Base-by-base conservation (phyloP, 2,113 vertebrate species). In the Pleuronectes platessa region DNA sequence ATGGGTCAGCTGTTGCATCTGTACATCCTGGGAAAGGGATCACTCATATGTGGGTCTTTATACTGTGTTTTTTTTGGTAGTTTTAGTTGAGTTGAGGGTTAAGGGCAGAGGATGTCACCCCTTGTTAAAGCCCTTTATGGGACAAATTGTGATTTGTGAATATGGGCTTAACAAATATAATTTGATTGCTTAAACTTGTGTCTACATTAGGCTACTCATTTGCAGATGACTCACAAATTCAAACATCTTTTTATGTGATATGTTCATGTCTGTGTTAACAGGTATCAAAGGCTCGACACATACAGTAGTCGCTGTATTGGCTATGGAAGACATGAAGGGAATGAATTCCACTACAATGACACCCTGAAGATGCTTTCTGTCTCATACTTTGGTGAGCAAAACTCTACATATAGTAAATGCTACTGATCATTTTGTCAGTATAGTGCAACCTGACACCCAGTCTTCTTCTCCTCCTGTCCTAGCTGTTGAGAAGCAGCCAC, bases 311-410 rank as follows among this genome's bases (percentile, higher is more conserved):
- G 4, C 17, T 94, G 91, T 10, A 37, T 90, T 17, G 90, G 83
- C 82, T 95, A 90, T n/a, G 93, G 95, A 14, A 79, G 80, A 67
- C 93, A 95, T 12, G 85, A 93, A 0, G 85, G 74, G 8, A 94
- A 93, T 53, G 13, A 89, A 49, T 94, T 93, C 68, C 74, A 81
- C 45, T 95, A 94, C 74, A 93, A 93, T 5, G 82, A 90, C 72
- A 87, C 77, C 27, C 79, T 82, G 27, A 88, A 87, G 82, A 89
- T 51, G 21, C 85, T 95, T 56, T 91, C 94, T 0, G 93, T 95
- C 31, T 91, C 87, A 0, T 95, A 94, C 71, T 91, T 64, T 37
- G 89, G 94, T 95, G 68, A 84, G 84, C 3, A 35, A 15, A 15
- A 53, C n/a, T 47, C 15, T 8, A 11, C 20, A 24, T 42, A 9